These are phyloP conservation scores for Spicauda simplicius DNA, from an alignment of 2,888 invertebrate genomes.

Conservation along the genomic window DNA sequence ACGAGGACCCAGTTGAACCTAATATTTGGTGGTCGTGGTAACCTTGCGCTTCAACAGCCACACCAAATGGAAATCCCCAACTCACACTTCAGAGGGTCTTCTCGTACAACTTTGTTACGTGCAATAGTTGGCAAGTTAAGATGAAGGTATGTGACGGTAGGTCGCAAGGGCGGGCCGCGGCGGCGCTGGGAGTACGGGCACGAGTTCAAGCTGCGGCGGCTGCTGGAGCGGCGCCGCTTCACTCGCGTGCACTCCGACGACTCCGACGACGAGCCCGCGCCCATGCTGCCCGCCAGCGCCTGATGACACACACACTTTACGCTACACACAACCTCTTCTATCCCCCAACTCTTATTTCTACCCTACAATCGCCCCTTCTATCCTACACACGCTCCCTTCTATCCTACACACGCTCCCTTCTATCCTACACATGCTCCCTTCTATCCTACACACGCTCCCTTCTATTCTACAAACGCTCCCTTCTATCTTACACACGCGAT, in stretches of 20 bases:
- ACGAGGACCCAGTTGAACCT: too few relatives aligned
- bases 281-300: conserved; percentile 71
- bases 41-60: too few relatives aligned
- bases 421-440: background rate
- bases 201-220: conserved; percentile 87
- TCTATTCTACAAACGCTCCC: too few relatives aligned
- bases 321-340: background rate
- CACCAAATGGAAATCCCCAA: too few relatives aligned
- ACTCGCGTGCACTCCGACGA: conserved; percentile 88
- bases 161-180: conserved; percentile 75
- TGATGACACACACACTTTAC: background rate
- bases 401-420: background rate
- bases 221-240: conserved; percentile 86
- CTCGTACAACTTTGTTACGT: too few relatives aligned
- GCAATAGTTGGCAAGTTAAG: background rate
- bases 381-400: background rate
- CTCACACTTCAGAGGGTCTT: too few relatives aligned
- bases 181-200: conserved; percentile 81
- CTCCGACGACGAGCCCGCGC: conserved; percentile 87
- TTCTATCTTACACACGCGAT: too few relatives aligned
- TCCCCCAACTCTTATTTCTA: too few relatives aligned
- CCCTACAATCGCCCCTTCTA: background rate
- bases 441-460: background rate
- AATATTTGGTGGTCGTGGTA: too few relatives aligned
- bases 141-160: conserved; percentile 45